These are phyloP conservation scores for Theonella swinhoei DNA, from an alignment of 37 sponge, comb jelly and placozoan species.

Conservation along the genomic window DNA sequence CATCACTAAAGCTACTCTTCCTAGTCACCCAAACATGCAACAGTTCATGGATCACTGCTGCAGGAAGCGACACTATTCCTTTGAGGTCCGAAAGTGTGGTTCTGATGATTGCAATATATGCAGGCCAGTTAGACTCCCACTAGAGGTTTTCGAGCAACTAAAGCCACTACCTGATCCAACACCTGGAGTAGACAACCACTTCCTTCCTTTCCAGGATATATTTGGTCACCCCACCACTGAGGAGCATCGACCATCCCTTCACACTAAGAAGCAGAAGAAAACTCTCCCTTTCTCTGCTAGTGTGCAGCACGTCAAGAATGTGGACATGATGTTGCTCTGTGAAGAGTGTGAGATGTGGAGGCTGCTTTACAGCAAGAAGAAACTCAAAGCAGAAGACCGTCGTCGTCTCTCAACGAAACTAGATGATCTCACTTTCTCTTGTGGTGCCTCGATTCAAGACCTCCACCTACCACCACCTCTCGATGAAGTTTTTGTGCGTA, in stretches of 20 bases:
- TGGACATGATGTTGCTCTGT: no score
- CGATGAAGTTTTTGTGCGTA: no score
- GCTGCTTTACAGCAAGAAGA: no score
- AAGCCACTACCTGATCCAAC: slow-evolving; percentile 18
- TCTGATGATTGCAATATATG: slow-evolving; percentile 10
- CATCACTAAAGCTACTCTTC: not conserved
- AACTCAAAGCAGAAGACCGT: no score
- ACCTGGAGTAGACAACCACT: slow-evolving; percentile 9
- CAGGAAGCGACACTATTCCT: slow-evolving; percentile 11
- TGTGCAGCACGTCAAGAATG: no score
- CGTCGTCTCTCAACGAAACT: no score
- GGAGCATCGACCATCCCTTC: slow-evolving; percentile 30
- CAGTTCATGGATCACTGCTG: slow-evolving; percentile 29
- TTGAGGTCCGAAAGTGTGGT: slow-evolving; percentile 30
- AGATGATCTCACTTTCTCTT: no score
- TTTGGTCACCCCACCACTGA: slow-evolving; percentile 18
- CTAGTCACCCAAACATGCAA: not conserved
- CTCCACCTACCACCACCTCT: no score
- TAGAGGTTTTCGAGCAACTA: slow-evolving; percentile 3
- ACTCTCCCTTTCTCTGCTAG: no score
- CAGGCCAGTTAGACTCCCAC: slow-evolving; percentile 19
- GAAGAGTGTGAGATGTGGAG: no score
- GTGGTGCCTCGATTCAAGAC: no score
- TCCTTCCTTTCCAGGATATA: slow-evolving; percentile 13
- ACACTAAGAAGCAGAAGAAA: no score